phyloP scores from a whole-genome alignment of 2,888 invertebrate genomes.

The Pogonocherus hispidulus region DNA sequence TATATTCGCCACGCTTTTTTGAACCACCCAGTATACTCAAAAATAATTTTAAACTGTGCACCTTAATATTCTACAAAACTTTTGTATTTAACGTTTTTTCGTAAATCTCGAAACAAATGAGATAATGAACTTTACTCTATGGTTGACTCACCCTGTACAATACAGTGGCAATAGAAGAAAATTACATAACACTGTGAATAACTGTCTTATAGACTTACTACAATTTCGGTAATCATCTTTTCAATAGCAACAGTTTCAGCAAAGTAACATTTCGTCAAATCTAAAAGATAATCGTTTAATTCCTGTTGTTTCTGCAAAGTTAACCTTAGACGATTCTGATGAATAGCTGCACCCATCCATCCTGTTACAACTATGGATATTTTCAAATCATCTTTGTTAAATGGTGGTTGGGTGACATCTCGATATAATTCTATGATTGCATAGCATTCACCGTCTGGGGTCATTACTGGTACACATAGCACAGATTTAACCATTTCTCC shows the following conservation, averaged over 20 bases:
- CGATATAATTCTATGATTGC: conserved; percentile 74
- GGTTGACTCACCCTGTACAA: no score
- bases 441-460: conserved; percentile 73
- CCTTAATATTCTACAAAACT: background rate
- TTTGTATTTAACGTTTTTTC: no score
- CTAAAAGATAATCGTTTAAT: conserved; percentile 65
- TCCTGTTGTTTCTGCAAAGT: conserved; percentile 66
- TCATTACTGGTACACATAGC: conserved; percentile 74
- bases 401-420: conserved; percentile 62
- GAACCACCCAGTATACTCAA: no score
- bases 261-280: conserved; percentile 70
- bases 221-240: conserved; percentile 74
- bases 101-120: no score
- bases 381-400: conserved; percentile 63
- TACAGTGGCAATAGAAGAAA: no score
- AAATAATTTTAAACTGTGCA: no score
- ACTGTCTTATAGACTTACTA: conserved; percentile 65
- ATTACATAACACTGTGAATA: background rate
- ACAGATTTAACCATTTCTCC: conserved; percentile 73
- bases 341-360: conserved; percentile 68
- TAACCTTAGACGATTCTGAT: conserved; percentile 65
- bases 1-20: no score
- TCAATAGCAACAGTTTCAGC: conserved; percentile 72
- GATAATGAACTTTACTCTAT: no score
- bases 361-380: conserved; percentile 64